These are phyloP conservation scores for Gnathonemus longibarbis DNA, from an alignment of 2,113 vertebrate species.

Conservation along the genomic window DNA sequence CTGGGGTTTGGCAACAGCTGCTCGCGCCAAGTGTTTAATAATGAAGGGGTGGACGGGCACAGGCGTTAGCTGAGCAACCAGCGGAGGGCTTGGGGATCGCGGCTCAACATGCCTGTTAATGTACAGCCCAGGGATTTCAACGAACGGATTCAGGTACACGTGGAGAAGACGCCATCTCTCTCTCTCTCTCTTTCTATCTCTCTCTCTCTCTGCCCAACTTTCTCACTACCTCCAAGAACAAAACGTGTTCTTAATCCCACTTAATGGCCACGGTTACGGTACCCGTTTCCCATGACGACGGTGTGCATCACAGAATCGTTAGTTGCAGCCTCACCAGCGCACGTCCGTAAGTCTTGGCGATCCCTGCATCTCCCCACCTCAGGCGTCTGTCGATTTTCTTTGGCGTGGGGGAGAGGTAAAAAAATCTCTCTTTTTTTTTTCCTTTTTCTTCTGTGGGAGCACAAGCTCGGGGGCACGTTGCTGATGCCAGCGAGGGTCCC, in stretches of 20 bases:
- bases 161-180: not conserved
- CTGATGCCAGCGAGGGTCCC: not conserved
- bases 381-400: not conserved
- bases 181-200: not conserved
- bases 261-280: not conserved
- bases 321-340: not conserved
- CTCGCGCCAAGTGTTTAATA: conserved; percentile 1
- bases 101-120: not conserved
- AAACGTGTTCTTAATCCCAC: not conserved
- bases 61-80: not conserved
- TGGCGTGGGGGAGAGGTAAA: not conserved
- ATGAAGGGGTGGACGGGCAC: not conserved
- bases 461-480: not conserved
- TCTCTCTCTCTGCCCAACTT: not conserved
- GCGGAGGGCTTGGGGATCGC: not conserved
- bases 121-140: not conserved
- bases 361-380: not conserved
- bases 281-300: not conserved
- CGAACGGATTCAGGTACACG: not conserved
- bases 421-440: not conserved
- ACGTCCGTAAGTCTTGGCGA: not conserved
- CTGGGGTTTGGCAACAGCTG: conserved; percentile 3
- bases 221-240: not conserved
- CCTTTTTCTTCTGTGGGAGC: not conserved
- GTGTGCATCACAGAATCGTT: not conserved